Evolutionary conservation across 2,888 invertebrate genomes (phyloP).

Genomic region (Hydrotaea diabolus): DNA sequence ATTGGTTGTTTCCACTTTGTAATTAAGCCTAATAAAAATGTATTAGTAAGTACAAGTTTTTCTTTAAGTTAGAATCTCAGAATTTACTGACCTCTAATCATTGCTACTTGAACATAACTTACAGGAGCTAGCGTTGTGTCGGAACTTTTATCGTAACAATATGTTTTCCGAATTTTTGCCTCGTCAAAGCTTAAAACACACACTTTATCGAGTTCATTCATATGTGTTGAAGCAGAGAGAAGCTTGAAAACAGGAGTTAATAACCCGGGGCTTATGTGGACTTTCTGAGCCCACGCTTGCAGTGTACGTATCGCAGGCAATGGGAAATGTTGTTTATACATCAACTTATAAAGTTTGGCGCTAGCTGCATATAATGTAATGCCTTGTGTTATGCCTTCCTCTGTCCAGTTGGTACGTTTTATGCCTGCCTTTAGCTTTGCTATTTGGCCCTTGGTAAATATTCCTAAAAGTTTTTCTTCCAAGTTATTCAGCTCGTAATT

Average conservation of each 20-base stretch:
- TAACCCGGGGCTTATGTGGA: slow-evolving; percentile 55
- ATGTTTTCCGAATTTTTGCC: slow-evolving; percentile 50
- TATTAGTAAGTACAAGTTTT: neutral
- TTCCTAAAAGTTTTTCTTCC: too few species aligned
- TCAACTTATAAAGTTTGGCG: slow-evolving; percentile 57
- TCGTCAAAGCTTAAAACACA: slow-evolving; percentile 59
- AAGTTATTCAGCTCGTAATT: too few species aligned
- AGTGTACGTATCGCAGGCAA: slow-evolving; percentile 62
- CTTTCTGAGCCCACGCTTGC: slow-evolving; percentile 61
- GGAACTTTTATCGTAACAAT: slow-evolving; percentile 54
- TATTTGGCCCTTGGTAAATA: too few species aligned
- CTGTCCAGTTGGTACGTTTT: slow-evolving; percentile 46
- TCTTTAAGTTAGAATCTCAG: neutral
- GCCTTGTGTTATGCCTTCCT: slow-evolving; percentile 53
- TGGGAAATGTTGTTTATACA: slow-evolving; percentile 56
- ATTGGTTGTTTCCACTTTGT: slow-evolving; percentile 61
- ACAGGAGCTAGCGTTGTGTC: slow-evolving; percentile 47
- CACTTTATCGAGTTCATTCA: slow-evolving; percentile 37
- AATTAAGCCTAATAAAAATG: slow-evolving; percentile 40
- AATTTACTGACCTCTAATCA: slow-evolving; percentile 56
- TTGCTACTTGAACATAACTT: slow-evolving; percentile 54
- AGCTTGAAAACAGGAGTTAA: slow-evolving; percentile 60
- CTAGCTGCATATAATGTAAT: slow-evolving; percentile 59
- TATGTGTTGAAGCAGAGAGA: slow-evolving; percentile 40
- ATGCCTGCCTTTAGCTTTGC: slow-evolving; percentile 34